phyloP scores from a whole-genome alignment of 2,113 vertebrate genomes.

The Bothrops jararaca region DNA sequence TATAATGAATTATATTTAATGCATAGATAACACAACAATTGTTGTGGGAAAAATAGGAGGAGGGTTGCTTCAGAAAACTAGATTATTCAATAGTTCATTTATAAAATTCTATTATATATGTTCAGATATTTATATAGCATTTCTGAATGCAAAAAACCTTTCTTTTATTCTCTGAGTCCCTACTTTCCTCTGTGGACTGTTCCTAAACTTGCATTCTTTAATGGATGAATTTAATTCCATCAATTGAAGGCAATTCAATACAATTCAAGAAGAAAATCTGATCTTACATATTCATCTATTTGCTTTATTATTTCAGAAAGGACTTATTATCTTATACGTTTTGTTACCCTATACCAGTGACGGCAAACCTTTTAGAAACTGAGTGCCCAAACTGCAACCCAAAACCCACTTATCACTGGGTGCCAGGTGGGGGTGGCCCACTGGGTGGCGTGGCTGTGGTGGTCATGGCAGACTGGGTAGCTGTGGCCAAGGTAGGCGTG shows the following conservation, averaged over 20 bases:
- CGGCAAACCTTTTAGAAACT: too few species aligned
- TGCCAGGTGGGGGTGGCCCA: too few species aligned
- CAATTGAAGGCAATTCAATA: slow-evolving; percentile 46
- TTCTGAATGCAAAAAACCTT: slow-evolving; percentile 12
- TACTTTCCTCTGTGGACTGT: neutral
- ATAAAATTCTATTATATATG: neutral
- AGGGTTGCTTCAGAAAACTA: neutral
- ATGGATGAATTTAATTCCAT: neutral
- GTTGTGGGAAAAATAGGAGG: neutral
- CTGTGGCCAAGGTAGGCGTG: too few species aligned
- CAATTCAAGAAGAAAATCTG: slow-evolving; percentile 33
- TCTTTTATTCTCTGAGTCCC: neutral
- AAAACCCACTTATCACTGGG: too few species aligned
- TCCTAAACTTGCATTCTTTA: neutral
- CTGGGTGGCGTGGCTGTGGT: too few species aligned
- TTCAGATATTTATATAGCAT: neutral
- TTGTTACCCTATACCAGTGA: slow-evolving; percentile 29
- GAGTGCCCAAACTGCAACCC: too few species aligned
- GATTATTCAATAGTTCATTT: neutral
- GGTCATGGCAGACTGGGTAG: too few species aligned
- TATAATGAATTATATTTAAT: neutral
- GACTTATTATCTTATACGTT: slow-evolving; percentile 24
- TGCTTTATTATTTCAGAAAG: slow-evolving; percentile 46
- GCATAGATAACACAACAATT: neutral
- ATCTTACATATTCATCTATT: slow-evolving; percentile 13